Conservation (phyloP, 2,888 invertebrate species). For the Phalangium opilio region DNA sequence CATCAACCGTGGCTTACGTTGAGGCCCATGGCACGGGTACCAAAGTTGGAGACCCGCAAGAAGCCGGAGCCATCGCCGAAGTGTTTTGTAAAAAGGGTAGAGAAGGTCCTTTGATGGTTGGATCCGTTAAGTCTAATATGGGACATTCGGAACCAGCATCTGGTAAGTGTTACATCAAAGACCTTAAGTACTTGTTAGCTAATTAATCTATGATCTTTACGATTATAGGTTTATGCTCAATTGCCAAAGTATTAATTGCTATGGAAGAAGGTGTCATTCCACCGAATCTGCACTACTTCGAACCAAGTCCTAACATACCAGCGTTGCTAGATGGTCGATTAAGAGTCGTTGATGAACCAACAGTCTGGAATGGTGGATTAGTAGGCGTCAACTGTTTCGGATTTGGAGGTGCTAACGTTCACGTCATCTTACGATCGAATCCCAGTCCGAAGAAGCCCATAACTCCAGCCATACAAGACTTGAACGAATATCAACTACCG, state of each 20-base stretch:
- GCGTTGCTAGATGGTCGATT: slow-evolving; percentile 76
- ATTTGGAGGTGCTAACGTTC: slow-evolving; percentile 95
- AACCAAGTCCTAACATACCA: slow-evolving; percentile 77
- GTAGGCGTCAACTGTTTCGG: slow-evolving; percentile 93
- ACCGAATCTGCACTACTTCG: slow-evolving; percentile 71
- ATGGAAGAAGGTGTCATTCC: slow-evolving; percentile 85
- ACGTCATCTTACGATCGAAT: slow-evolving; percentile 66
- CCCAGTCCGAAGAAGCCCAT: slow-evolving; percentile 34
- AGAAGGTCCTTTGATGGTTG: slow-evolving; percentile 63
- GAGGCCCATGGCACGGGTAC: slow-evolving; percentile 99
- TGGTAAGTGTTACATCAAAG: background rate
- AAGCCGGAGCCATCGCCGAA: slow-evolving; percentile 84
- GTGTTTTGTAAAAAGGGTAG: slow-evolving; percentile 66
- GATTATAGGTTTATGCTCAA: slow-evolving; percentile 56
- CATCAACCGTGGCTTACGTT: slow-evolving; percentile 69
- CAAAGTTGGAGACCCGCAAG: slow-evolving; percentile 95
- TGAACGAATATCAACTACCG: slow-evolving; percentile 37
- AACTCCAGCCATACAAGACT: slow-evolving; percentile 7
- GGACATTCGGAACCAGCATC: slow-evolving; percentile 71
- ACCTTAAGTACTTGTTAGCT: background rate
- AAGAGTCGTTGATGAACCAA: slow-evolving; percentile 70
- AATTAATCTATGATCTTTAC: background rate
- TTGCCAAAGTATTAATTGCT: slow-evolving; percentile 79
- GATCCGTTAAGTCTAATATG: slow-evolving; percentile 97
- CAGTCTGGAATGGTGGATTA: slow-evolving; percentile 76